Evolutionary conservation across 2,113 vertebrate genomes (phyloP).

Genomic region (Falcunculus frontatus): DNA sequence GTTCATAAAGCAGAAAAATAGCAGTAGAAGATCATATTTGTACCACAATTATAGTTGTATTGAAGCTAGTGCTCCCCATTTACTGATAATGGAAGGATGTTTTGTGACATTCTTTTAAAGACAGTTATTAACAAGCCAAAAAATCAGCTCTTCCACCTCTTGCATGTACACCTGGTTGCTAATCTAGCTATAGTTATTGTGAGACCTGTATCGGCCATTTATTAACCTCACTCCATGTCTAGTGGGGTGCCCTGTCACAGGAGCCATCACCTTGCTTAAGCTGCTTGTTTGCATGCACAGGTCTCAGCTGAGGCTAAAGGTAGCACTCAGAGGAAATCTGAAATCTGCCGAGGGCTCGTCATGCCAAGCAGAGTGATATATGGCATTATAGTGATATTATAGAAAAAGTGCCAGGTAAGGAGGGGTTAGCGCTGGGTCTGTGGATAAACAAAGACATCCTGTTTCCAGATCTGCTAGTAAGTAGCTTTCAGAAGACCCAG

Average conservation of each 20-base stretch:
- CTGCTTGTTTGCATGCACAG: background rate
- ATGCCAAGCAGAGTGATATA: background rate
- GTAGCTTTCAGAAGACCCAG: background rate
- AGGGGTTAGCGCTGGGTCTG: background rate
- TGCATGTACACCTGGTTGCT: background rate
- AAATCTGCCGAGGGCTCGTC: background rate
- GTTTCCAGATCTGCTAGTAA: slow-evolving; percentile 30
- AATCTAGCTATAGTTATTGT: background rate
- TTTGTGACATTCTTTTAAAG: background rate
- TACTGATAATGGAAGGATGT: background rate
- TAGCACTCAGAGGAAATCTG: background rate
- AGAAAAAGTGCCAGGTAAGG: no score
- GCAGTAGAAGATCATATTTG: background rate
- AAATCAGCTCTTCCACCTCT: background rate
- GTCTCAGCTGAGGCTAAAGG: background rate
- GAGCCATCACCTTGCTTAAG: background rate
- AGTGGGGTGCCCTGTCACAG: background rate
- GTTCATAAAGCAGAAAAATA: background rate
- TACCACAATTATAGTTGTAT: background rate
- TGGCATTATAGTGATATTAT: no score
- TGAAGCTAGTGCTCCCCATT: background rate
- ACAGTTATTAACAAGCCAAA: background rate
- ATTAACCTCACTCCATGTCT: background rate
- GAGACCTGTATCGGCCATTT: background rate
- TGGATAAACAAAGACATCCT: slow-evolving; percentile 30